Evolutionary conservation across 2,797 vertebrate genomes (phyloP), one percentile per base, ranked within the genome.

Genomic region (Clarias laeviceps): DNA sequence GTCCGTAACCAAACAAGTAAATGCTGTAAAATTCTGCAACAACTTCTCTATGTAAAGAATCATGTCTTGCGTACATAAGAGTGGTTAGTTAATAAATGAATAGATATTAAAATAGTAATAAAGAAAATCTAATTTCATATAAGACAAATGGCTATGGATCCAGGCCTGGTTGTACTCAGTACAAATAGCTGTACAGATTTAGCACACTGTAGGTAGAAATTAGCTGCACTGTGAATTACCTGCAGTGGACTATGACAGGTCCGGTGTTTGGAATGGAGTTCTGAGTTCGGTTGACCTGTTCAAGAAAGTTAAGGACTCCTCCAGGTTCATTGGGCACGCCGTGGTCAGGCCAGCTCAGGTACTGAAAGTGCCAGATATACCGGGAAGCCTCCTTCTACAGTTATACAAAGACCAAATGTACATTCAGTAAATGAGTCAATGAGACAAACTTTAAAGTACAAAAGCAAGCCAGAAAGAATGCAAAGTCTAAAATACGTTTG

Each of bases 271-370:
- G 94, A 92, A 96, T 91, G 88, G 93, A 90, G 40, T 91, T 92
- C 90, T 97, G 96, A 5, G 96, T 94, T 86, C 91, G 92, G 90
- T 97, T 97, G 90, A 97, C 95, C 91, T 97, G 95, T 82, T 97
- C 95, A 80, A 97, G 92, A 90, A 98, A 97, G 93, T 96, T 94
- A 24, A 97, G 94, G 29, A 97, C 96, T 0, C 96, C 96, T 0
- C 96, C 95, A 0, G 96, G 96, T 89, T 97, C 96, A 0, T 95
- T 96, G 37, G 96, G 96, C 32, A 98, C 97, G 0, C 97, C 96
- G 0, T 97, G 96, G 90, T 98, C 97, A 0, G 96, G 97, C 97
- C 97, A 97, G 91, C 96, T 96, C 82, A 97, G 94, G 91, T 97
- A 97, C 94, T 97, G 97, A 85, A 95, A 97, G 89, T 97, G 97